Evolutionary conservation across 1,140 invertebrate species (phyloP), one percentile per base, ranked within the genome.

Genomic region (Choristoneura fumiferana): DNA sequence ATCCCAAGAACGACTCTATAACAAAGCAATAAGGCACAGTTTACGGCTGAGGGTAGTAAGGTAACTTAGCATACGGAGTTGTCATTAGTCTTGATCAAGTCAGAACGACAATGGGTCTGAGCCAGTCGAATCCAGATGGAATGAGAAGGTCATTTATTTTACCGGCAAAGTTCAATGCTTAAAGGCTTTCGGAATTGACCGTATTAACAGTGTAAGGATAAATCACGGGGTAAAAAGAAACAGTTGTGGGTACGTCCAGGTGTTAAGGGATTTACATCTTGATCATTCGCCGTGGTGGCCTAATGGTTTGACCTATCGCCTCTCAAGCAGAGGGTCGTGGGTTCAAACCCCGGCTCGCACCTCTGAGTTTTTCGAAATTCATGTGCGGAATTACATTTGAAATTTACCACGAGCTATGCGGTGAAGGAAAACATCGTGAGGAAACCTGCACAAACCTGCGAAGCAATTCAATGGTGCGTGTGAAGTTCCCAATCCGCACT

Each of bases 61-160:
- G 18, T 49, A 49, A 49, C 43, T 49, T 49, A 22, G 43, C 43
- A 49, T 49, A 49, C 43, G 22, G 22, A 6, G 43, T 29, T 39
- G 18, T 49, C 43, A 49, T 49, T 49, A 49, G 17, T 49, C 43
- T 49, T 49, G 43, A 49, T 49, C 43, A 49, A 49, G 43, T 49
- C 43, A 33, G 17, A 29, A 49, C 43, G 43, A 49, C 43, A 49
- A 49, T 49, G 22, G 43, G 43, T 49, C 43, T 17, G 43, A 49
- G 22, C 29, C 43, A 29, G 43, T 22, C 22, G 17, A 49, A 49
- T 49, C 43, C 43, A 12, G 43, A 15, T 49, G 43, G 22, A 49
- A 49, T 29, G 43, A 49, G 43, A 22, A 22, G 43, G 43, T 49
- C 43, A 49, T 49, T 49, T 49, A 49, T 49, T 49, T 49, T 18